Evolutionary conservation across 2,888 invertebrate species (phyloP), one percentile per base, ranked within the genome.

Genomic region (Helicoverpa assulta): DNA sequence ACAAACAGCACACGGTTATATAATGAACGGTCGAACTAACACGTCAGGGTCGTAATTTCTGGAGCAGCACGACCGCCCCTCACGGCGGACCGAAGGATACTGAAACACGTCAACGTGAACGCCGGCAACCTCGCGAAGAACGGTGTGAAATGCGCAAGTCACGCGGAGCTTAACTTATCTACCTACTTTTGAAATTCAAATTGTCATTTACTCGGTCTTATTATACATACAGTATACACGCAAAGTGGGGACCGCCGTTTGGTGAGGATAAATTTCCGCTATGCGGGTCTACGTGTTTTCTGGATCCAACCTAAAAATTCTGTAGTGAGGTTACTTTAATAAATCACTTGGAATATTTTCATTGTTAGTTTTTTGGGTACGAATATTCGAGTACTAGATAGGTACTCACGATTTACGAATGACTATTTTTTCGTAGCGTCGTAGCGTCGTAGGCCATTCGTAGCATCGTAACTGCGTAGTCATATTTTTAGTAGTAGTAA

Each of bases 131-230:
- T 88, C 84, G 83, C 85, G 86, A 88, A 90, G 89, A 89, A 88
- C 88, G 85, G 93, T 91, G 90, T 91, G 93, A 94, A 94, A 94
- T 95, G 95, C 95, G 95, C 94, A 95, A 94, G 93, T 95, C 95
- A 94, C 92, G 89, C 90, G 84, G 86, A 86, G 88, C 89, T 91
- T 92, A 92, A 93, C 92, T 93, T 93, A 92, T 91, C 89, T 88
- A 89, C 89, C 90, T 90, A 92, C 91, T 93, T 92, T 92, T 89
- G 85, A 92, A 93, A 91, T 93, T 92, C 90, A 91, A 92, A 92
- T 91, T 90, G 91, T 90, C 91, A 91, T 91, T 92, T 90, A 90
- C 89, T 90, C 82, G 81, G 77, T 86, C 87, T 90, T 91, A 90
- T 90, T 91, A 90, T 90, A 88, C 87, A 90, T 89, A 89, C 86